Evolutionary conservation across 2,113 vertebrate genomes (phyloP).

Genomic region (Albula goreensis): DNA sequence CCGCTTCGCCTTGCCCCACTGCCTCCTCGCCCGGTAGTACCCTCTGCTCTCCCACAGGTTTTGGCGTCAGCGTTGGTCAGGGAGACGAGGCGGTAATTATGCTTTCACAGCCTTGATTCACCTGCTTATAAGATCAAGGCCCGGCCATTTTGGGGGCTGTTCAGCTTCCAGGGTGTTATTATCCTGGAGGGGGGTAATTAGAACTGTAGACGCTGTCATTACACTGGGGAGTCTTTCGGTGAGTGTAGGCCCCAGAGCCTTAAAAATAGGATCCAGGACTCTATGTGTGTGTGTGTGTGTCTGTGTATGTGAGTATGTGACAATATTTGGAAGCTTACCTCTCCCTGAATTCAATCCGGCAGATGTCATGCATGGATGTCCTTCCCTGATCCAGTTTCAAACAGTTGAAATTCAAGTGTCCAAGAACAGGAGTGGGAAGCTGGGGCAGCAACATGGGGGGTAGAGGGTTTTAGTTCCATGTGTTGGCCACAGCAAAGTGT

Average conservation of each 20-base stretch:
- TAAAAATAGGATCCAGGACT: slow-evolving; percentile 20
- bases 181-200: slow-evolving; percentile 68
- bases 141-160: slow-evolving; percentile 54
- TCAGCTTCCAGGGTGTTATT: slow-evolving; percentile 56
- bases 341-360: slow-evolving; percentile 25
- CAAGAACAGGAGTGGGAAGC: background rate
- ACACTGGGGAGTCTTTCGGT: background rate
- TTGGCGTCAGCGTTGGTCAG: slow-evolving; percentile 38
- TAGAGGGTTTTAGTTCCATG: background rate
- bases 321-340: slow-evolving; percentile 33
- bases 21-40: slow-evolving; percentile 27
- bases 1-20: slow-evolving; percentile 39
- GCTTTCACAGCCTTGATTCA: slow-evolving; percentile 58
- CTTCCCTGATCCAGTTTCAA: slow-evolving; percentile 23
- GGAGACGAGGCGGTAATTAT: slow-evolving; percentile 65
- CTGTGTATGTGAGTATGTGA: background rate
- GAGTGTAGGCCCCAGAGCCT: slow-evolving; percentile 34
- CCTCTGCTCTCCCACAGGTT: slow-evolving; percentile 38
- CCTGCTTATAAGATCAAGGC: slow-evolving; percentile 67
- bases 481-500: background rate
- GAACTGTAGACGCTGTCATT: slow-evolving; percentile 25
- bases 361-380: slow-evolving; percentile 23
- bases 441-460: background rate
- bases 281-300: slow-evolving; percentile 25
- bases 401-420: slow-evolving; percentile 14